Evolutionary conservation across 2,797 vertebrate species (phyloP), one percentile per base, ranked within the genome.

Genomic region (Fundulus diaphanus): DNA sequence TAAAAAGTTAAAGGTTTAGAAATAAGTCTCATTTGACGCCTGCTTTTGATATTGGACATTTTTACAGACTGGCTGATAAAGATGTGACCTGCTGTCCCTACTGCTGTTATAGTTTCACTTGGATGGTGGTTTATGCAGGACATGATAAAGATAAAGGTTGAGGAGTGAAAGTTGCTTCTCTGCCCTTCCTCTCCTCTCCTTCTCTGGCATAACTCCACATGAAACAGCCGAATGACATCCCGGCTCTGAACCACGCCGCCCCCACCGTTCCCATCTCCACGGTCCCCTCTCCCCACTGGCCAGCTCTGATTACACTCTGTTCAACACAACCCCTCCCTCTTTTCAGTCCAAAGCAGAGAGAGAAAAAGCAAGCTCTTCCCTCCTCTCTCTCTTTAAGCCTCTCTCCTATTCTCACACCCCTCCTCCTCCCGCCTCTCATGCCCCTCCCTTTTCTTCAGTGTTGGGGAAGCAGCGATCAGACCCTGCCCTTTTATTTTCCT

Each of bases 401-500:
- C 82, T 82, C 75, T 80, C 82, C 68, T 49, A 7, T 82, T 89
- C 89, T 85, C 89, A 81, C 88, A 84, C 77, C 27, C 65, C 73
- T 88, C 87, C 83, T 89, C 88, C 86, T 87, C 82, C 85, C 52
- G 76, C 78, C 83, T 85, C 76, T 89, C 84, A 3, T 80, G 82
- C 83, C 89, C 83, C 86, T 92, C 88, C 86, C 88, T 88, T 75
- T 83, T 78, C 84, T 78, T 85, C 71, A 5, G 90, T 85, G 86
- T 89, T 90, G 33, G 83, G 89, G 90, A 93, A 92, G 91, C 90
- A 70, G 82, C 77, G 88, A 87, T 91, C 94, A 85, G 85, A 82
- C 90, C 90, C 90, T 80, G 84, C 83, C 88, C 89, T 91, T 78
- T 85, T 89, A 91, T 78, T 85, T 89, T 85, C 52, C 29, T 63